phyloP scores from a whole-genome alignment of 2,888 invertebrate genomes.

The Cheilosia soror region DNA sequence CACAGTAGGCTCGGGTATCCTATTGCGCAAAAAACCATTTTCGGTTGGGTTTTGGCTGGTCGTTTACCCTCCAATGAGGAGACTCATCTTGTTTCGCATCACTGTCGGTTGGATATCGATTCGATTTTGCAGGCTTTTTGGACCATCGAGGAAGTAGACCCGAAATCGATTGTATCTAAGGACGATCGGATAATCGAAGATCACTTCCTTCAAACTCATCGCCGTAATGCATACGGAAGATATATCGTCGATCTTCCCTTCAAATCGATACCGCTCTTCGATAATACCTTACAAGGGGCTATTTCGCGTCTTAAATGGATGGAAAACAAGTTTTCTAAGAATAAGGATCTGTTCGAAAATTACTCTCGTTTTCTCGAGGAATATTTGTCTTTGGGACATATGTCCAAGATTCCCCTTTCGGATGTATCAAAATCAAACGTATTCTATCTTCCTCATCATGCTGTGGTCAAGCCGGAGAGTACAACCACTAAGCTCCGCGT shows the following conservation, averaged over 20 bases:
- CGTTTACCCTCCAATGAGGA: too few relatives aligned
- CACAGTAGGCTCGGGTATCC: neutral
- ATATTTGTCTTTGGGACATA: neutral
- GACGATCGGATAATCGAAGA: conserved; percentile 1
- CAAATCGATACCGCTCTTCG: too few relatives aligned
- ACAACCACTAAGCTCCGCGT: neutral
- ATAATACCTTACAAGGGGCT: too few relatives aligned
- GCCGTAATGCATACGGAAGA: too few relatives aligned
- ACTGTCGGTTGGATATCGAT: too few relatives aligned
- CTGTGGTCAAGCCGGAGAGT: neutral
- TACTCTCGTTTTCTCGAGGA: neutral
- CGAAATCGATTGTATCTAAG: too few relatives aligned
- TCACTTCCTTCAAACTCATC: too few relatives aligned
- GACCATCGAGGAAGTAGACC: too few relatives aligned
- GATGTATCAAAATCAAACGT: neutral
- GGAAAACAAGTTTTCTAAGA: neutral
- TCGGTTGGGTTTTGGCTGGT: conserved; percentile 18
- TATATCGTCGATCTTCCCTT: too few relatives aligned
- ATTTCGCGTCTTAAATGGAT: neutral
- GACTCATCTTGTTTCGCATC: too few relatives aligned
- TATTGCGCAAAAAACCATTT: neutral
- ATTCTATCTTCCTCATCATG: conserved; percentile 19
- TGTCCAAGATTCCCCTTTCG: neutral
- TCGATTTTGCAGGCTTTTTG: too few relatives aligned
- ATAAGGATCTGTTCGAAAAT: neutral